Evolutionary conservation across 2,888 invertebrate genomes (phyloP).

Genomic region (Drosophila quinaria): DNA sequence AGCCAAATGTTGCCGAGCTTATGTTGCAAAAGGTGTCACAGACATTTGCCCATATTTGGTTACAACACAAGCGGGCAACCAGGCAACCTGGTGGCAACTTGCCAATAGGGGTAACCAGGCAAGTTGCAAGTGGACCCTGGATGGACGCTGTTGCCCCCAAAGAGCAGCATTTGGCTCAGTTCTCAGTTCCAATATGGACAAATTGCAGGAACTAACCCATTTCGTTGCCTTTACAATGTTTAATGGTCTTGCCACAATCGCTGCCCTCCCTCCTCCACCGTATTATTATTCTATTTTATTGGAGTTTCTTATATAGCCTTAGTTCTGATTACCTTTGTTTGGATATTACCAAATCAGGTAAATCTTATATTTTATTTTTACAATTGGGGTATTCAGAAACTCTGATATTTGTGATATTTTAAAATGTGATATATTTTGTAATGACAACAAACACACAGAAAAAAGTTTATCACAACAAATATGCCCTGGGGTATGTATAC

Average conservation of each 20-base stretch:
- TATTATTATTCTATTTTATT: no score
- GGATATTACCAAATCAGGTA: conserved; percentile 15
- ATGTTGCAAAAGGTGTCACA: conserved; percentile 58
- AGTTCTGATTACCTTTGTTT: conserved; percentile 21
- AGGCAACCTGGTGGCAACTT: conserved; percentile 5
- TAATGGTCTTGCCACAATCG: conserved; percentile 39
- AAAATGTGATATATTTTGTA: no score
- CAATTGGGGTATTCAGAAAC: no score
- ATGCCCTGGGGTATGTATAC: no score
- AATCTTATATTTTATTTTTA: no score
- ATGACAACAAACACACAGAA: no score
- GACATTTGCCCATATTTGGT: conserved; percentile 73
- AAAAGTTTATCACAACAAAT: no score
- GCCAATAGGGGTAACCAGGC: conserved; percentile 9
- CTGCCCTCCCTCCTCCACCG: neutral
- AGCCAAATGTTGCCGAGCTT: conserved; percentile 47
- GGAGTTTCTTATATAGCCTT: neutral
- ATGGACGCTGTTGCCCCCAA: conserved; percentile 34
- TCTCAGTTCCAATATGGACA: conserved; percentile 70
- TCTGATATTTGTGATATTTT: no score
- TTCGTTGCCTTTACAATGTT: conserved; percentile 50
- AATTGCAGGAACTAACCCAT: conserved; percentile 70
- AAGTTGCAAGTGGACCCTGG: conserved; percentile 29
- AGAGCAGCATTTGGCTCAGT: conserved; percentile 38
- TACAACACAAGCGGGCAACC: conserved; percentile 50